Base-by-base conservation (phyloP, 1,140 invertebrate genomes). In the Arctopsyche grandis region DNA sequence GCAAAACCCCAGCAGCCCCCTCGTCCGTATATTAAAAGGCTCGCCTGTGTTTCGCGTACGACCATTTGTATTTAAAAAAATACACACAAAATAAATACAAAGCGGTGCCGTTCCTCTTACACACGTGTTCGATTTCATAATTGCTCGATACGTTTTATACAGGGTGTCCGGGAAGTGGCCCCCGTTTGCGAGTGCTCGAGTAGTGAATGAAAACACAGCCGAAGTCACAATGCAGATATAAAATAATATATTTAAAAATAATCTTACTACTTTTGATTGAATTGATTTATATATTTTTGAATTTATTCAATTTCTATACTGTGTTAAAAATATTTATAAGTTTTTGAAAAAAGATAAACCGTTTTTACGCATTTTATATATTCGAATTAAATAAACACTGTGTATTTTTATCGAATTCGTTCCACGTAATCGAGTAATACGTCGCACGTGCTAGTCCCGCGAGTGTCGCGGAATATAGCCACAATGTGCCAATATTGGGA, bases 381-480 rank as follows among this genome's bases (percentile, higher is more conserved):
- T 52, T 1, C 48, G 48, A 52, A 52, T 52, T 52, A 16, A 52
- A 52, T 52, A 52, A 26, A 66, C 60, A 26, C 60, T 44, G 43
- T 46, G 44, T 71, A 22, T 71, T 71, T 74, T 74, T 52, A 29
- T 74, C 52, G 71, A 74, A 56, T 58, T 29, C 52, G 26, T 74
- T 46, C 44, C 46, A 63, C 46, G 74, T 56, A 63, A 63, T 76
- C 58, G 46, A 63, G 58, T 60, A 66, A 76, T 44, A 76, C 29
- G 74, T 76, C 38, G 74, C 58, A 76, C 74, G 60, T 48, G 63
- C 24, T 22, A 56, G 10, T 76, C 74, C 56, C 74, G 14, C 26
- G 58, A 56, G 44, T 56, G 44, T 46, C 48, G 7, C 56, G 43
- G 43, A 76, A 63, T 76, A 60, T 76, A 76, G 29, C 29, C 29